Evolutionary conservation across 2,888 invertebrate species (phyloP).

Genomic region (Watsonalla binaria): DNA sequence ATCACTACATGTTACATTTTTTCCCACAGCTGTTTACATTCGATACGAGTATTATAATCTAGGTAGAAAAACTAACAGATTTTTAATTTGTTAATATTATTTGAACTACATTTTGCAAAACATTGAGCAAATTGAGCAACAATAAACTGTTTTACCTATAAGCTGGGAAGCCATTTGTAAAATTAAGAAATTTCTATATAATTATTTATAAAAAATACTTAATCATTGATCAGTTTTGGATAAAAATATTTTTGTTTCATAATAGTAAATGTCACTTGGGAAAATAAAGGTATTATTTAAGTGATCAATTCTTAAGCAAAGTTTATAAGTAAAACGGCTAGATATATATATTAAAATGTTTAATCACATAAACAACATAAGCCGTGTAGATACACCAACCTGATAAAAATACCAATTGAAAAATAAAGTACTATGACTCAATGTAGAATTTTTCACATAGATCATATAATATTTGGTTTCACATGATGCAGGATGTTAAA

Average conservation of each 20-base stretch:
- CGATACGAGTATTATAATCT: conserved; percentile 17
- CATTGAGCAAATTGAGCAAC: conserved; percentile 71
- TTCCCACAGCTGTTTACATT: conserved; percentile 17
- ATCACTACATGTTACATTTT: not conserved
- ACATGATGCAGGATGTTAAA: too few relatives aligned
- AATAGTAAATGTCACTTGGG: too few relatives aligned
- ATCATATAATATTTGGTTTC: too few relatives aligned
- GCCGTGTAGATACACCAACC: conserved; percentile 30
- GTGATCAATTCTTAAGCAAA: too few relatives aligned
- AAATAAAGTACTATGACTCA: conserved; percentile 21
- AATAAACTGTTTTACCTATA: conserved; percentile 47
- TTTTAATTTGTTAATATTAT: conserved; percentile 22
- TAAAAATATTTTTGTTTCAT: too few relatives aligned
- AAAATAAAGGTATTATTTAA: too few relatives aligned
- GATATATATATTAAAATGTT: too few relatives aligned
- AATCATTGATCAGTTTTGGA: too few relatives aligned
- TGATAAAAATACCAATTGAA: conserved; percentile 49
- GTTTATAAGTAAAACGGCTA: too few relatives aligned
- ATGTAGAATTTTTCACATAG: not conserved
- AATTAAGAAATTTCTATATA: conserved; percentile 16
- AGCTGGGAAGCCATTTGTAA: conserved; percentile 45
- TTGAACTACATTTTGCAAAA: conserved; percentile 49
- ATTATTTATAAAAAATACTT: not conserved
- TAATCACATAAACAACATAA: conserved; percentile 9
- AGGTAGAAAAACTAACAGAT: conserved; percentile 46